Evolutionary conservation across 2,113 vertebrate genomes (phyloP).

Genomic region (Setophaga coronata): DNA sequence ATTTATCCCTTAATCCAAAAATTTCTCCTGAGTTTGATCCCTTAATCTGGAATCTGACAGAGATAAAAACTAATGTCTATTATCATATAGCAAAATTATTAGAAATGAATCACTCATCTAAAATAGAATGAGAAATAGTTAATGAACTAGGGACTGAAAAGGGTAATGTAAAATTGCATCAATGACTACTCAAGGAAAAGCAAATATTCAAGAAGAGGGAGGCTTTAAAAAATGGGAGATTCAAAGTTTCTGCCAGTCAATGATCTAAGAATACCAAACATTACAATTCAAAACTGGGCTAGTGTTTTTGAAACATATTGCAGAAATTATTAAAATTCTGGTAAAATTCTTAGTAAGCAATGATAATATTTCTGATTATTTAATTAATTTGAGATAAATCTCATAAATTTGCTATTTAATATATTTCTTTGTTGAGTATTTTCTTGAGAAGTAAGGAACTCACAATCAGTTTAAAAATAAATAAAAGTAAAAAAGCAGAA

Average conservation of each 20-base stretch:
- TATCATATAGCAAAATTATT: background rate
- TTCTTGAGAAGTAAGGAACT: background rate
- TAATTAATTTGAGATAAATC: background rate
- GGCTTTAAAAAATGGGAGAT: background rate
- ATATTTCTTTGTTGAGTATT: background rate
- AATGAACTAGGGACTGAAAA: background rate
- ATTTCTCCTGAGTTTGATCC: background rate
- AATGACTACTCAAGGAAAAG: background rate
- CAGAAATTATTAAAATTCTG: background rate
- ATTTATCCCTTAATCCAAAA: background rate
- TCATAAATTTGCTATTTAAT: background rate
- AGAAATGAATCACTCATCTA: background rate
- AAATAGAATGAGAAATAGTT: background rate
- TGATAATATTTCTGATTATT: background rate
- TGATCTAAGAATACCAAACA: background rate
- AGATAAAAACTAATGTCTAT: background rate
- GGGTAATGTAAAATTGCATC: background rate
- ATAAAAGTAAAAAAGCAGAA: constrained; percentile 51
- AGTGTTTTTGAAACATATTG: background rate
- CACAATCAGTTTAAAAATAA: constrained; percentile 33
- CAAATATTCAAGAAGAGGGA: background rate
- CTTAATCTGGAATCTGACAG: background rate
- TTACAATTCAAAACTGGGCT: background rate
- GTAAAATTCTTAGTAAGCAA: background rate
- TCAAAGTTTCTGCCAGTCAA: background rate